Conservation (phyloP, 2,113 vertebrate genomes). For the Diadophis punctatus region DNA sequence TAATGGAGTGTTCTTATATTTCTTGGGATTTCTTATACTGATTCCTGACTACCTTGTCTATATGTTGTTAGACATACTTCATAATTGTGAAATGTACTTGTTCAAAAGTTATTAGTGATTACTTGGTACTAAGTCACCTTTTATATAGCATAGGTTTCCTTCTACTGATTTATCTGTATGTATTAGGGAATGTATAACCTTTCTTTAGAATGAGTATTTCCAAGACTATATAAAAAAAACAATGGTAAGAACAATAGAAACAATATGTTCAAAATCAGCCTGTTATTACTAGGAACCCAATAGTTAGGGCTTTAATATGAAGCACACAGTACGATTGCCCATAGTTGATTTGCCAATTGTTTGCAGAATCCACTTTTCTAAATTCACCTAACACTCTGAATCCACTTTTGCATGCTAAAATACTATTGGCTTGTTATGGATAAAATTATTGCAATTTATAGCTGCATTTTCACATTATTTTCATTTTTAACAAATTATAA, state of each 20-base stretch:
- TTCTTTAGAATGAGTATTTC: background rate
- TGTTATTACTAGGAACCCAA: background rate
- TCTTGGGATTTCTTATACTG: constrained; percentile 16
- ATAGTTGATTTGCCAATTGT: background rate
- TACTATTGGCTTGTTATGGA: background rate
- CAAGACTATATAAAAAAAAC: background rate
- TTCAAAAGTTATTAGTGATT: background rate
- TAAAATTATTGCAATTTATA: background rate
- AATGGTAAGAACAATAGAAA: background rate
- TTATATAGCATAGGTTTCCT: background rate
- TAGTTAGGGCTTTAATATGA: background rate
- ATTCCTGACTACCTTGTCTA: constrained; percentile 14
- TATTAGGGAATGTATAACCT: background rate
- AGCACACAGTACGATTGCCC: background rate
- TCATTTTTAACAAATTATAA: background rate
- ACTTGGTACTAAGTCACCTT: background rate
- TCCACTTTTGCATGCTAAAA: background rate
- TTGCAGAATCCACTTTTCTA: background rate
- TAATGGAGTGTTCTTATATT: constrained; percentile 21
- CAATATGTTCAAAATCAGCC: background rate
- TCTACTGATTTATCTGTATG: background rate
- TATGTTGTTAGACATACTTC: constrained; percentile 2
- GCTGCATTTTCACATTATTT: background rate
- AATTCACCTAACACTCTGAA: background rate
- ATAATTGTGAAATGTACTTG: background rate